Evolutionary conservation across 2,888 invertebrate species (phyloP), one percentile per base, ranked within the genome.

Genomic region (Brachyopa scutellaris): DNA sequence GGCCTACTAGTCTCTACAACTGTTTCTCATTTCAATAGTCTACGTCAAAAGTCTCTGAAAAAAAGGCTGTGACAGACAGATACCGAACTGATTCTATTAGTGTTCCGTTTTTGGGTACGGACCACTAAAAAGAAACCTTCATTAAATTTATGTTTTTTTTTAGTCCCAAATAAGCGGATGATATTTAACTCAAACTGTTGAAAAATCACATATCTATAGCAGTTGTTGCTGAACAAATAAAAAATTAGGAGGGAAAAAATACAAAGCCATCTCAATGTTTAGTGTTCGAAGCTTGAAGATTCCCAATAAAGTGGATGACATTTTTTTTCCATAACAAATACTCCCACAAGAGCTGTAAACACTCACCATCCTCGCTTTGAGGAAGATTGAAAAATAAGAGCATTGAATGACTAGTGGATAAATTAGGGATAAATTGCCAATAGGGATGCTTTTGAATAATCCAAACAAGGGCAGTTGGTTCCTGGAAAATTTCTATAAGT

Each of bases 391-490:
- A 53, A 8, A 31, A 31, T 45, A 55, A 11, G 36, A 53, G 8
- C 47, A 61, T 13, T 19, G 49, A 53, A 51, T 67, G 55, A 70
- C 70, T 36, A 45, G 26, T 13, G 61, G 45, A 47, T 49, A 69
- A 69, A 31, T 69, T 15, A 47, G 36, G 53, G 61, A 53, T 47
- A 62, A 45, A 59, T 59, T 70, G 49, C 36, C 26, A 38, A 38
- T 36, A 26, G 49, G n/a, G 21, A 38, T 47, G 47, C 29, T 51
- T 66, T 49, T 11, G 33, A 21, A 36, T 23, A 36, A 11, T 42
- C 40, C 49, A 57, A 40, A 31, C 21, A 49, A 67, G n/a, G n/a
- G n/a, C n/a, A n/a, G n/a, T 55, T 26, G 26, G 40, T 40, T 21
- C 33, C 57, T 40, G 40, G 21, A 51, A 49, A 47, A 64, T 15